Base-by-base conservation (phyloP, 1,140 invertebrate genomes). In the Ganaspis sp. region DNA sequence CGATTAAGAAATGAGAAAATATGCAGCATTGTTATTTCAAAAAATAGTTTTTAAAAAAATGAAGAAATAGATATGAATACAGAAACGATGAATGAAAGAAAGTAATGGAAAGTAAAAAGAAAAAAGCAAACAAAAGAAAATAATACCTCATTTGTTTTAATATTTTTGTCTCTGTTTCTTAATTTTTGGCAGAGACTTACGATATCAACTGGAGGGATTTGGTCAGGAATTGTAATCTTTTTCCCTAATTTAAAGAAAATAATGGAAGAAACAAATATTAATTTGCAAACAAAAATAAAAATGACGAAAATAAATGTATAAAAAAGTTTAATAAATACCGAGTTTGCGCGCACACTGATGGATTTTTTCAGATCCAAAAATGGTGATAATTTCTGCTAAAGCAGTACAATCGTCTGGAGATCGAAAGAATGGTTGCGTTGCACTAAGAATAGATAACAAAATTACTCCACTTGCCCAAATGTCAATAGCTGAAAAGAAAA, bases 401-500 rank as follows among this genome's bases (percentile, higher is more conserved):
- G 96, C 95, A 26, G 94, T 94, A 69, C 95, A 91, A 86, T 97
- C 96, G 89, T 97, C 96, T 45, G 94, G 93, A 8, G 95, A 95
- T 76, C 94, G 93, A 86, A 98, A 97, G 87, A 98, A 96, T 34
- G 96, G 96, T 91, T 96, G 96, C 2, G 95, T 94, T 17, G 94
- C 94, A 83, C 94, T 95, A 8, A 98, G 90, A 75, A 97, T 94
- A 70, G 94, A 95, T 2, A 97, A 88, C 83, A 98, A 93, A 75
- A 98, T 97, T 4, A 98, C 95, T 42, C 97, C 97, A 49, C 94
- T 94, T 40, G 97, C 96, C 97, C 97, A 98, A 73, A 97, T 93
- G 91, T 98, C 97, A 77, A 98, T 95, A 80, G 95, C 96, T 92
- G 91, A 40, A 90, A 87, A 73, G 42, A 17, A 70, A 40, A 40